phyloP scores from a whole-genome alignment of 2,888 invertebrate species.

The Tetragonisca angustula region DNA sequence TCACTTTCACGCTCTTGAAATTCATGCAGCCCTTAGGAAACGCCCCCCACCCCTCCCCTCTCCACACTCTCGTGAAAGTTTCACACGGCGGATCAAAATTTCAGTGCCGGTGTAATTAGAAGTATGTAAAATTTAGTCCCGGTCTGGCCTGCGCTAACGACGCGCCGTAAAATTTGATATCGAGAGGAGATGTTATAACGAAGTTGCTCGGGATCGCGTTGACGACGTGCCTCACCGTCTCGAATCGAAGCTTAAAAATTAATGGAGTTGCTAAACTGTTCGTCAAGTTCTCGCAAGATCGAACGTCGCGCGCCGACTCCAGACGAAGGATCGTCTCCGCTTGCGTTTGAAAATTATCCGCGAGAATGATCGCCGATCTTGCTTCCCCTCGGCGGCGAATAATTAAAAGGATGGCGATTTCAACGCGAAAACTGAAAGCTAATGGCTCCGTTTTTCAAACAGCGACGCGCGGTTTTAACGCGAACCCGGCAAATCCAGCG shows the following conservation, averaged over 20 bases:
- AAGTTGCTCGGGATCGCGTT: slow-evolving; percentile 12
- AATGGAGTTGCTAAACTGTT: slow-evolving; percentile 28
- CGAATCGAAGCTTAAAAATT: slow-evolving; percentile 39
- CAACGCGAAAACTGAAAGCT: slow-evolving; percentile 4
- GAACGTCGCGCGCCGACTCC: not conserved
- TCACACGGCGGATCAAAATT: slow-evolving; percentile 4
- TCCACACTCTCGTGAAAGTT: not conserved
- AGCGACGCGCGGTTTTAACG: not conserved
- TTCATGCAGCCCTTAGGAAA: not conserved
- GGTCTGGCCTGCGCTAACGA: slow-evolving; percentile 9
- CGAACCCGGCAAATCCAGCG: not conserved
- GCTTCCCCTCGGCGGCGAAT: not conserved
- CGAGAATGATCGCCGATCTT: slow-evolving; percentile 7
- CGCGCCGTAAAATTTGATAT: slow-evolving; percentile 48
- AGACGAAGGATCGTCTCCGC: too few species aligned
- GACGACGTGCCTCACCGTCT: not conserved
- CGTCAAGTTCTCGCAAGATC: slow-evolving; percentile 13
- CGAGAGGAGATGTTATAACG: slow-evolving; percentile 18
- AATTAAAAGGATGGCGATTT: slow-evolving; percentile 6
- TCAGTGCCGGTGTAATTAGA: slow-evolving; percentile 14
- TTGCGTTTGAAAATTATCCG: not conserved
- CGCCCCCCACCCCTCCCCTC: not conserved
- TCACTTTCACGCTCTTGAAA: not conserved
- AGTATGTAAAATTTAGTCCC: slow-evolving; percentile 18
- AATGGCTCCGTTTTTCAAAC: not conserved